Percentiles rank a stretch among this genome's conserved stretches.
Evolutionary conservation across 2,797 vertebrate genomes (phyloP).

Genomic region (Sphenopsis melanotis): DNA sequence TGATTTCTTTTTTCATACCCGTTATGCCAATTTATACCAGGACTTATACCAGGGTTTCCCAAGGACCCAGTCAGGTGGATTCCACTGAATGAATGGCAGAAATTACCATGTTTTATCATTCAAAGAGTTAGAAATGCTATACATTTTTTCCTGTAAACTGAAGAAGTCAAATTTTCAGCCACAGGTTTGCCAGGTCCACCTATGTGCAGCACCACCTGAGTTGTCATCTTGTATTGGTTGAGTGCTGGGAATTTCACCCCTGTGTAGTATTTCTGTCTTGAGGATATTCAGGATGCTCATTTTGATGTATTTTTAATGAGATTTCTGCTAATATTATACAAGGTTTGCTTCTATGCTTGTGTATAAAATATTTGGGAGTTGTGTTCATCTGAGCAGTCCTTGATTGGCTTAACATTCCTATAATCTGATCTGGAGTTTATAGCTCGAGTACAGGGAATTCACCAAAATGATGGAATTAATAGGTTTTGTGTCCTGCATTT

Average conservation of each 20-base stretch:
- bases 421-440: neutral
- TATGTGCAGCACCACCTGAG: fast-evolving
- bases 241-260: neutral
- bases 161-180: neutral
- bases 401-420: neutral
- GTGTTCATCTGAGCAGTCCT: neutral
- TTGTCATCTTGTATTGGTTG: neutral
- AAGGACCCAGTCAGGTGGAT: neutral
- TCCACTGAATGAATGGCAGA: neutral
- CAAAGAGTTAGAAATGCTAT: neutral
- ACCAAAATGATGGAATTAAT: neutral
- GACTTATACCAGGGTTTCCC: neutral
- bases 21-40: neutral
- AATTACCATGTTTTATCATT: neutral
- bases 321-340: neutral
- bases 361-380: neutral
- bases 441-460: neutral
- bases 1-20: neutral
- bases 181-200: fast-evolving
- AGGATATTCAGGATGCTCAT: neutral
- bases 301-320: neutral
- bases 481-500: neutral
- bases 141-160: neutral
- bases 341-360: neutral
- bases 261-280: neutral